Conservation (phyloP, 2,113 vertebrate genomes). For the Odocoileus virginianus region DNA sequence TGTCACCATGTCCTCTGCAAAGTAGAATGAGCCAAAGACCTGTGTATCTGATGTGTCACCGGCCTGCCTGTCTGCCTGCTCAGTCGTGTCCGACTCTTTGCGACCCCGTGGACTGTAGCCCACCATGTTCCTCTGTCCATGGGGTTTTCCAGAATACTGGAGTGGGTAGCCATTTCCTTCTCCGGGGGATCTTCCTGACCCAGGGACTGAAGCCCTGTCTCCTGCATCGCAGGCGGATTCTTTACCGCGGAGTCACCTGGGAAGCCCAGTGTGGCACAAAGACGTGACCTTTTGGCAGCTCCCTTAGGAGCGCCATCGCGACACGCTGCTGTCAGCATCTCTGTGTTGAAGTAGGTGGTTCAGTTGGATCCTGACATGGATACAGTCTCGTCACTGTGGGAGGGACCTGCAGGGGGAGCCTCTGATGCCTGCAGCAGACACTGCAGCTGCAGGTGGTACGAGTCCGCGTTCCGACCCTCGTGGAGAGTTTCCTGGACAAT, state of each 20-base stretch:
- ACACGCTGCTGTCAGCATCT: neutral
- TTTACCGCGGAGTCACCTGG: neutral
- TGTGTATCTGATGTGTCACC: neutral
- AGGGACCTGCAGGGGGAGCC: neutral
- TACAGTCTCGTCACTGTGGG: neutral
- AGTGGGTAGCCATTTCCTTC: neutral
- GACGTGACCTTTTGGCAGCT: rapidly evolving
- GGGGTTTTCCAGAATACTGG: neutral
- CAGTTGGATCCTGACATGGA: too few relatives aligned
- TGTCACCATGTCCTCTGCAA: neutral
- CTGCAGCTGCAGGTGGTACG: rapidly evolving
- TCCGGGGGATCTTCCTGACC: neutral
- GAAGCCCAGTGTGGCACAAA: neutral
- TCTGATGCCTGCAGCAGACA: neutral
- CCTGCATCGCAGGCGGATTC: neutral
- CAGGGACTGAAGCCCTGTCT: neutral
- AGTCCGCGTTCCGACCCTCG: neutral
- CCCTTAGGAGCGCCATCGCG: rapidly evolving
- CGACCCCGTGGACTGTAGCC: neutral
- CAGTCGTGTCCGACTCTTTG: neutral
- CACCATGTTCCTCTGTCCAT: neutral
- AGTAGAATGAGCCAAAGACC: neutral
- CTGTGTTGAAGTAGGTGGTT: too few relatives aligned
- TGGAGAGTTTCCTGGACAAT: neutral
- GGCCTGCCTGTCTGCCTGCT: neutral